Evolutionary conservation across 2,888 invertebrate species (phyloP).

Genomic region (Nomada hirtipes): DNA sequence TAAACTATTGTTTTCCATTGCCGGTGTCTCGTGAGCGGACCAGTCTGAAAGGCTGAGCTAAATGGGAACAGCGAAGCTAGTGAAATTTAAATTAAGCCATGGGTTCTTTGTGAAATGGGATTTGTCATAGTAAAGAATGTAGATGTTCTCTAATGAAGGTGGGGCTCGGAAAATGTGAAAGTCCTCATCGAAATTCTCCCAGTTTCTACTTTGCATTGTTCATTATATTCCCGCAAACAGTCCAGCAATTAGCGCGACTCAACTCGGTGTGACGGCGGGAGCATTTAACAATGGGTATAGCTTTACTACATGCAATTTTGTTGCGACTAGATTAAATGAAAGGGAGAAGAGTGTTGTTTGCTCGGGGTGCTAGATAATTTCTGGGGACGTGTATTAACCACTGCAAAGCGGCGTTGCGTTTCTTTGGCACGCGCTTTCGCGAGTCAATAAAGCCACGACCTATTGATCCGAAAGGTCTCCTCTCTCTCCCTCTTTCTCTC

Average conservation of each 20-base stretch:
- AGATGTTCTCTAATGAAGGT: background rate
- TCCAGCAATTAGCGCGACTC: background rate
- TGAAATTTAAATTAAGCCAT: conserved; percentile 38
- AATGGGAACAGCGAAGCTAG: conserved; percentile 1
- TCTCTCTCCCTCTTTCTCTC: conserved; percentile 21
- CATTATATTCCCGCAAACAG: background rate
- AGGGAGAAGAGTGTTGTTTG: background rate
- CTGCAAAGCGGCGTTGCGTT: conserved; percentile 49
- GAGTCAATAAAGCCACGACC: conserved; percentile 71
- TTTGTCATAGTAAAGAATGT: background rate
- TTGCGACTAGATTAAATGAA: conserved; percentile 13
- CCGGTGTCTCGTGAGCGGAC: background rate
- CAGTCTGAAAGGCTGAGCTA: conserved; percentile 5
- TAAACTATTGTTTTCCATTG: conserved; percentile 39
- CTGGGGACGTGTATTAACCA: conserved; percentile 42
- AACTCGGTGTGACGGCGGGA: no score
- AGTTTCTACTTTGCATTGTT: background rate
- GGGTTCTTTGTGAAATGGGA: background rate
- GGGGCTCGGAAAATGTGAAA: background rate
- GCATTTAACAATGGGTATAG: no score
- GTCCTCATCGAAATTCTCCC: background rate
- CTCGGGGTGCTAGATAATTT: conserved; percentile 34
- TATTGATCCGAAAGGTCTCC: conserved; percentile 65
- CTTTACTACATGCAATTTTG: no score
- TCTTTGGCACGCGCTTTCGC: conserved; percentile 65